Evolutionary conservation across 2,888 invertebrate species (phyloP).

Genomic region (Aphodius sticticus): DNA sequence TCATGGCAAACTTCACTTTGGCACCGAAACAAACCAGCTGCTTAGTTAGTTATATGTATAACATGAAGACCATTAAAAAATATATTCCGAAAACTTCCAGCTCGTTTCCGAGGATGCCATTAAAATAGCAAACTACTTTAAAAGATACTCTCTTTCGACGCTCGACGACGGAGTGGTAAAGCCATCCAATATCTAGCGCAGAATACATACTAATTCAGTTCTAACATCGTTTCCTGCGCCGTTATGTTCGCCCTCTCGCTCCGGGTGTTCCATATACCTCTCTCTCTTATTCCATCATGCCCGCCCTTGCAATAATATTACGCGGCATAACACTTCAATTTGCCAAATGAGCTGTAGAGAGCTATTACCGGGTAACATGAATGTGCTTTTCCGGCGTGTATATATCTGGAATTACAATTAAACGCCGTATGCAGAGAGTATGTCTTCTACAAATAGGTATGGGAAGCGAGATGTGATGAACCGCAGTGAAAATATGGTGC

Average conservation of each 20-base stretch:
- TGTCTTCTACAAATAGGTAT: not conserved
- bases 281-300: not conserved
- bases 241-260: not conserved
- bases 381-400: not conserved
- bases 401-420: not conserved
- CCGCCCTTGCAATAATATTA: not conserved
- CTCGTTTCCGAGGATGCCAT: not conserved
- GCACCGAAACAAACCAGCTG: too few relatives aligned
- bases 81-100: too few relatives aligned
- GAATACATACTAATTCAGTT: constrained; percentile 4
- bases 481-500: too few relatives aligned
- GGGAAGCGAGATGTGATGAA: too few relatives aligned
- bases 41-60: too few relatives aligned
- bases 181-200: not conserved
- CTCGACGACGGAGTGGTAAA: not conserved
- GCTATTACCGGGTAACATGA: not conserved
- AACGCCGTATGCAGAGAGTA: not conserved
- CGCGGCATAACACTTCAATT: not conserved
- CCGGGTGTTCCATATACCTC: not conserved
- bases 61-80: too few relatives aligned
- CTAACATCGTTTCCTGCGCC: not conserved
- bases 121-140: not conserved
- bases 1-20: too few relatives aligned
- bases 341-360: not conserved
- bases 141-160: not conserved